These are phyloP conservation scores for Perca fluviatilis DNA, from an alignment of 2,113 vertebrate species.

Conservation along the genomic window DNA sequence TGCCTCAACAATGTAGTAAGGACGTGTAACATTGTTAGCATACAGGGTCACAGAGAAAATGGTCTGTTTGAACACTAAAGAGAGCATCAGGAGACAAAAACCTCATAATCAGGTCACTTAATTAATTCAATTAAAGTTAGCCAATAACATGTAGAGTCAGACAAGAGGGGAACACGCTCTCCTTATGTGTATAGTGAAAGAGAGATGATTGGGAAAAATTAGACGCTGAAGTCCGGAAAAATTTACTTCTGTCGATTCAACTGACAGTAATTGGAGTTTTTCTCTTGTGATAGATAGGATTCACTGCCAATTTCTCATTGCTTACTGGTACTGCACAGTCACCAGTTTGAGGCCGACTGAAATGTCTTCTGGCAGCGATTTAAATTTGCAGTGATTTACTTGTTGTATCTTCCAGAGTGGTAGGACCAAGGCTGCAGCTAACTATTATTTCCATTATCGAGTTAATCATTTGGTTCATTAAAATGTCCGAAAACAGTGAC, in stretches of 20 bases:
- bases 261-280: slow-evolving; percentile 7
- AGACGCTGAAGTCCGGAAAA: background rate
- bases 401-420: background rate
- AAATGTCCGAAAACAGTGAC: background rate
- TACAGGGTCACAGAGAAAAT: background rate
- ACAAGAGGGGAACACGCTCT: background rate
- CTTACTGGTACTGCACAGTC: background rate
- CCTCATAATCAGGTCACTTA: background rate
- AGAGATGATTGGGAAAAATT: background rate
- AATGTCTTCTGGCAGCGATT: background rate
- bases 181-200: background rate
- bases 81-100: background rate
- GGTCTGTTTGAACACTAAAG: background rate
- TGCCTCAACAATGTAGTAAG: background rate
- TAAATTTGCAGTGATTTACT: background rate
- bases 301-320: background rate
- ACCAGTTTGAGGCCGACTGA: background rate
- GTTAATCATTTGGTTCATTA: background rate
- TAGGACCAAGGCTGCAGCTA: background rate
- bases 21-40: background rate
- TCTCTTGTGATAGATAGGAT: slow-evolving; percentile 9
- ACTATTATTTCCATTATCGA: background rate
- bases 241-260: background rate
- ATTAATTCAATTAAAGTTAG: background rate
- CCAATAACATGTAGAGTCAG: background rate